Evolutionary conservation across 1,140 invertebrate genomes (phyloP).

Genomic region (Caenorhabditis remanei): DNA sequence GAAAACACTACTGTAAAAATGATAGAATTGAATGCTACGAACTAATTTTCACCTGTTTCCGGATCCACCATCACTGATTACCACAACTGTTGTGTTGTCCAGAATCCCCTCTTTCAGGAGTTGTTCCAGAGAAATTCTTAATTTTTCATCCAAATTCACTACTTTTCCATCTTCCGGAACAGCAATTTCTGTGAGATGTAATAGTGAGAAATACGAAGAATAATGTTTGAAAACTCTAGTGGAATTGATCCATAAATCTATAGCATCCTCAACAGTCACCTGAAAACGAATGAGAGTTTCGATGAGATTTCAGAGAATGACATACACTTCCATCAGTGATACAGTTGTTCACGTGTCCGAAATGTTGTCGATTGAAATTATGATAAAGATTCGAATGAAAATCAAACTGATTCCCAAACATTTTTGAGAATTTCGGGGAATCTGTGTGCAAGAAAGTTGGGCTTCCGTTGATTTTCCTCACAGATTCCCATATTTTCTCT

Average conservation of each 20-base stretch:
- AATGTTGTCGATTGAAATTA: not conserved
- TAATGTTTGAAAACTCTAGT: not conserved
- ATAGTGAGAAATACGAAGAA: not conserved
- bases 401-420: slow-evolving; percentile 17
- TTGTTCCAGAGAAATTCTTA: not conserved
- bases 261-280: slow-evolving; percentile 27
- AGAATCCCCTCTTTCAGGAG: not conserved
- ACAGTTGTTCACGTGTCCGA: slow-evolving; percentile 11
- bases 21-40: not conserved
- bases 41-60: not conserved
- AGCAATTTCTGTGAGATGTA: slow-evolving; percentile 4
- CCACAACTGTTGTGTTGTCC: not conserved
- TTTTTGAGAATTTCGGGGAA: not conserved
- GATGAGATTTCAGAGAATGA: not conserved
- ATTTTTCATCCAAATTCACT: slow-evolving; percentile 18
- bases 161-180: slow-evolving; percentile 2
- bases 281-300: not conserved
- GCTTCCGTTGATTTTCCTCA: not conserved
- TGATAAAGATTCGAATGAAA: slow-evolving; percentile 3
- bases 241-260: slow-evolving; percentile 1
- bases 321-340: slow-evolving; percentile 27
- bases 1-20: not conserved
- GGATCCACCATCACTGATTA: slow-evolving; percentile 18
- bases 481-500: not conserved
- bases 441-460: not conserved